Percentiles rank a stretch among this genome's conserved stretches.
These are phyloP conservation scores for Sciurus niger DNA, from an alignment of 2,113 vertebrate genomes.

Conservation along the genomic window DNA sequence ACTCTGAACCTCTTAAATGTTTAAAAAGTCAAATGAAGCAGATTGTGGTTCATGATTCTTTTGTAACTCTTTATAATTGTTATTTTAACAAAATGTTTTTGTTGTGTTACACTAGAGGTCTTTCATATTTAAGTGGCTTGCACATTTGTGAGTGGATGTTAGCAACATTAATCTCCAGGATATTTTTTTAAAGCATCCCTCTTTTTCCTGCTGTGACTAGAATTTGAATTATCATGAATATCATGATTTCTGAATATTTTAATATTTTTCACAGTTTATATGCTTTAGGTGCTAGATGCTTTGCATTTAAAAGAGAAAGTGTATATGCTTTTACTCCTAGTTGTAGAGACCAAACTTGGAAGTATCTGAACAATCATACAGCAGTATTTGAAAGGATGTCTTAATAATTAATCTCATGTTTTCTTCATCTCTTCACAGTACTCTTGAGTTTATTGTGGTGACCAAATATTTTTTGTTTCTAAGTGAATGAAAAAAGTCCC, in stretches of 20 bases:
- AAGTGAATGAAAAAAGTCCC: neutral
- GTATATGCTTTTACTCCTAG: neutral
- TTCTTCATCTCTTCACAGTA: neutral
- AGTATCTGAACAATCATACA: neutral
- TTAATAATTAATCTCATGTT: neutral
- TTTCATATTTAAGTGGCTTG: slow-evolving; percentile 43
- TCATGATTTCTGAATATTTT: neutral
- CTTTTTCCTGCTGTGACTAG: neutral
- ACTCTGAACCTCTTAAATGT: neutral
- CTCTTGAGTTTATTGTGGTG: slow-evolving; percentile 34
- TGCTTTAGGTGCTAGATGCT: neutral
- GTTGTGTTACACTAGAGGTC: neutral
- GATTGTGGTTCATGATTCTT: neutral
- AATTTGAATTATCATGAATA: neutral
- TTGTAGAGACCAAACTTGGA: neutral
- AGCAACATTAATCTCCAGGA: neutral
- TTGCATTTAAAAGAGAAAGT: neutral
- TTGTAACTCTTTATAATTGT: neutral
- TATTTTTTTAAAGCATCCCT: neutral
- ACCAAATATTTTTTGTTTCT: neutral
- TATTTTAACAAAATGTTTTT: neutral
- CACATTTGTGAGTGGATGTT: neutral
- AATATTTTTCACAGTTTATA: neutral
- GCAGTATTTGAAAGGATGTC: neutral
- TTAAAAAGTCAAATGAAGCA: neutral